A percentile compares a stretch with the other conserved stretches of the same genome.
These are phyloP conservation scores for Nomia melanderi DNA, from an alignment of 1,140 invertebrate genomes.

Conservation along the genomic window DNA sequence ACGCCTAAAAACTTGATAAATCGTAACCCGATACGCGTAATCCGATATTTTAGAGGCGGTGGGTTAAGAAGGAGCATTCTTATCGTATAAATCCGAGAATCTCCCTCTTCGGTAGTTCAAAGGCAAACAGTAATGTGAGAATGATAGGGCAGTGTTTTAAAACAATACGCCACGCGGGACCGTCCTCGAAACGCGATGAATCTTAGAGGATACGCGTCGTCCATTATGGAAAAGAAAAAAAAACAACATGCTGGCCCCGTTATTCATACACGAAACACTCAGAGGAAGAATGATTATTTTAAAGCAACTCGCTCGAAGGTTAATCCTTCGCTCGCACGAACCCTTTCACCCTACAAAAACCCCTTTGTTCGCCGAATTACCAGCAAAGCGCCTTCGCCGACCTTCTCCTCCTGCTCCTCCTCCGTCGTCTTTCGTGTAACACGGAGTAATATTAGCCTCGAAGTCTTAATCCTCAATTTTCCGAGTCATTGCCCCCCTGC, in stretches of 20 bases:
- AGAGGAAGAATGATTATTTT: not conserved
- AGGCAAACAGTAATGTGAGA: slow-evolving; percentile 65
- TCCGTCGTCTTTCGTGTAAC: slow-evolving; percentile 37
- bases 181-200: slow-evolving; percentile 45
- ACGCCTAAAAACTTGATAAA: slow-evolving; percentile 66
- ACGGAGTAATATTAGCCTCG: slow-evolving; percentile 50
- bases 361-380: slow-evolving; percentile 31
- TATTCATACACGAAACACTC: not conserved
- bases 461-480: slow-evolving; percentile 73
- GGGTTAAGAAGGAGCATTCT: slow-evolving; percentile 63
- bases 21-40: slow-evolving; percentile 60
- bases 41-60: slow-evolving; percentile 59
- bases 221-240: not conserved
- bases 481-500: slow-evolving; percentile 55
- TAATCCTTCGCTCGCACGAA: slow-evolving; percentile 1
- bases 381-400: slow-evolving; percentile 34
- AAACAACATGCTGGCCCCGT: not conserved
- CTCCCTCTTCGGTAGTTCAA: slow-evolving; percentile 48
- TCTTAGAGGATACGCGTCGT: not conserved
- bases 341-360: slow-evolving; percentile 3
- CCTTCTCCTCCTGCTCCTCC: not conserved
- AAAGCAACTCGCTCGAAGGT: slow-evolving; percentile 5
- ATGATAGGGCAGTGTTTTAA: slow-evolving; percentile 63
- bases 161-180: slow-evolving; percentile 53
- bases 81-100: slow-evolving; percentile 67